These are phyloP conservation scores for Alloplasta piceator DNA, from an alignment of 2,888 invertebrate species.

Conservation along the genomic window DNA sequence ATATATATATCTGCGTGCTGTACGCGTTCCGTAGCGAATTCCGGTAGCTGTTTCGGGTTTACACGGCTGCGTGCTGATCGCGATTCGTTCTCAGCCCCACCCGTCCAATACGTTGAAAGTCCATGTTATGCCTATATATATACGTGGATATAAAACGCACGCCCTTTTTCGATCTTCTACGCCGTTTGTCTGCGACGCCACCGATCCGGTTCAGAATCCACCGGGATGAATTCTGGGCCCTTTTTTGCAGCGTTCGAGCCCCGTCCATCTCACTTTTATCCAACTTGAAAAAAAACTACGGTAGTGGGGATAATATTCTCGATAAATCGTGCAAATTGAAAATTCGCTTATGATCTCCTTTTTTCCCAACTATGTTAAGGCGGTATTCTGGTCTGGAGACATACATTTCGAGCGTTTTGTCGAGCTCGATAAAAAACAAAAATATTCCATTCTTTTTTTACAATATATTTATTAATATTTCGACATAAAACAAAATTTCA, in stretches of 20 bases:
- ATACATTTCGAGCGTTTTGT: too few species aligned
- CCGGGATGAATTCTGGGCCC: constrained; percentile 35
- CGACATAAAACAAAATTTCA: too few species aligned
- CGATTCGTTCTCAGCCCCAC: constrained; percentile 63
- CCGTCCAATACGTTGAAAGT: constrained; percentile 45
- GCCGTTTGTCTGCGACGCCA: constrained; percentile 45
- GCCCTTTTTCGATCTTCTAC: constrained; percentile 61
- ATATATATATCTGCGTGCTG: constrained; percentile 54
- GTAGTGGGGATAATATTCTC: too few species aligned
- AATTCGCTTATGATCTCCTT: too few species aligned
- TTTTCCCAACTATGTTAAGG: too few species aligned
- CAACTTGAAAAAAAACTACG: not conserved
- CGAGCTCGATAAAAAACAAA: too few species aligned
- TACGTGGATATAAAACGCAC: constrained; percentile 36
- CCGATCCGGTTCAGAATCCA: constrained; percentile 48
- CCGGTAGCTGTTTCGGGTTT: constrained; percentile 68
- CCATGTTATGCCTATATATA: constrained; percentile 18
- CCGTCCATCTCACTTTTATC: constrained; percentile 20
- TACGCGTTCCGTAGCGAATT: constrained; percentile 77
- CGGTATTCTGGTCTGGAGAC: too few species aligned
- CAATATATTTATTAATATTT: too few species aligned
- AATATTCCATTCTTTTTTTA: too few species aligned
- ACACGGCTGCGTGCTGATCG: constrained; percentile 66
- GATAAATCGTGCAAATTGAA: too few species aligned
- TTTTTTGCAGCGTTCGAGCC: constrained; percentile 34